phyloP scores from a whole-genome alignment of 2,797 vertebrate species.

The Antennarius maculatus region DNA sequence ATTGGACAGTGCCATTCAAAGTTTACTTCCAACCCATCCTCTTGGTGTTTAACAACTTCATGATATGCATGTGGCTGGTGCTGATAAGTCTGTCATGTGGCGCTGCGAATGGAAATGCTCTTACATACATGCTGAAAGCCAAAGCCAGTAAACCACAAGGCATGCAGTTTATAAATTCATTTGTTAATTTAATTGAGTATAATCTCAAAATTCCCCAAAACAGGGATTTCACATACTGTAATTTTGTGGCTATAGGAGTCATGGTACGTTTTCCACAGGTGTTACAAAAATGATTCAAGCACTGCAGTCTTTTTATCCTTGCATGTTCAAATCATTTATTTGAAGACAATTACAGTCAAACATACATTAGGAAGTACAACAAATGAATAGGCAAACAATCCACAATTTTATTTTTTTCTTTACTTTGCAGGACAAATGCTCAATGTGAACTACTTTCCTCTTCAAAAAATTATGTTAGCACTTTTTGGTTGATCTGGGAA shows the following conservation, averaged over 20 bases:
- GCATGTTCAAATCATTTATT: too few species aligned
- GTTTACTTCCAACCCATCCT: conserved; percentile 13
- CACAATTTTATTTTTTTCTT: background rate
- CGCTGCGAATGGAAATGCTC: too few species aligned
- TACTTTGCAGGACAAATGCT: background rate
- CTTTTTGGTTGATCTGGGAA: background rate
- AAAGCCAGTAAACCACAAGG: background rate
- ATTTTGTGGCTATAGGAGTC: background rate
- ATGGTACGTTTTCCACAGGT: too few species aligned
- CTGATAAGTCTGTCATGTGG: conserved; percentile 44
- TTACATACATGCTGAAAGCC: background rate
- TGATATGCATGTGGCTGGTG: conserved; percentile 41
- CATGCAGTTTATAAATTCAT: background rate
- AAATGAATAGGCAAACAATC: background rate
- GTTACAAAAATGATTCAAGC: too few species aligned
- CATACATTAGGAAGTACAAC: too few species aligned
- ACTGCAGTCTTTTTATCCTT: too few species aligned
- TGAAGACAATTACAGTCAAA: too few species aligned
- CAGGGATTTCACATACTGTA: background rate
- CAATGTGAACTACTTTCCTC: background rate
- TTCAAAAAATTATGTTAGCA: background rate
- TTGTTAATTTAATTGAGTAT: background rate
- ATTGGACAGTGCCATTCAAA: background rate
- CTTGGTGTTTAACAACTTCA: conserved; percentile 17
- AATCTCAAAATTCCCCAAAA: background rate